Percentiles rank a stretch among this genome's conserved stretches.
These are phyloP conservation scores for Felis chaus DNA, from an alignment of 2,113 vertebrate species.

Conservation along the genomic window DNA sequence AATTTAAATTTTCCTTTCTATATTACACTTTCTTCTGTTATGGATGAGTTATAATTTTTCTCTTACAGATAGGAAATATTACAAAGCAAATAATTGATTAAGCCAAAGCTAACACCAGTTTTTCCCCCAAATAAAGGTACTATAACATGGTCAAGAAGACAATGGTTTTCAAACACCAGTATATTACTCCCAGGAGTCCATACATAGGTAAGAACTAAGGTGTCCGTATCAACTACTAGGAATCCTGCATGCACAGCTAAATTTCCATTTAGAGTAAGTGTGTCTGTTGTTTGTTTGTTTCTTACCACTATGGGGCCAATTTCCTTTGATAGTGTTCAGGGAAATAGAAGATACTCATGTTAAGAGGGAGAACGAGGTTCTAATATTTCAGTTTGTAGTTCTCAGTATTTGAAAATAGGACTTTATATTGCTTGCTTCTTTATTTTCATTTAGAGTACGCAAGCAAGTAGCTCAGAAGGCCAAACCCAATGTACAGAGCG, in stretches of 20 bases:
- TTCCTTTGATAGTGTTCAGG: neutral
- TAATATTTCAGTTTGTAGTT: neutral
- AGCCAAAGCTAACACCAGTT: neutral
- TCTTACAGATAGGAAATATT: neutral
- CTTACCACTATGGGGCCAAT: neutral
- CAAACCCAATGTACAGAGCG: neutral
- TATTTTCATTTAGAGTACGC: neutral
- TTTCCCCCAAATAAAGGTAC: neutral
- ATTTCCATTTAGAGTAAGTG: neutral
- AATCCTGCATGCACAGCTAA: neutral
- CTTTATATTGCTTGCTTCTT: neutral
- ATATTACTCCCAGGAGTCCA: neutral
- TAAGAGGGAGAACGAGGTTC: neutral
- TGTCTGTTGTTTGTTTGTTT: neutral
- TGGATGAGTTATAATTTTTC: neutral
- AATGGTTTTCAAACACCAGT: neutral
- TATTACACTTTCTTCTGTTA: neutral
- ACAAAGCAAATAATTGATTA: neutral
- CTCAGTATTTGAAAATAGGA: neutral
- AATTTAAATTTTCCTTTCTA: conserved; percentile 15
- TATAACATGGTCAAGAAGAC: neutral
- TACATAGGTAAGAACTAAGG: neutral
- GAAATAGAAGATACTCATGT: neutral
- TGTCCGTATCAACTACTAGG: neutral
- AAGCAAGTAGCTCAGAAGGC: neutral